phyloP scores from a whole-genome alignment of 35 echinoderm and acorn worm species.

The Ophiothrix spiculata region DNA sequence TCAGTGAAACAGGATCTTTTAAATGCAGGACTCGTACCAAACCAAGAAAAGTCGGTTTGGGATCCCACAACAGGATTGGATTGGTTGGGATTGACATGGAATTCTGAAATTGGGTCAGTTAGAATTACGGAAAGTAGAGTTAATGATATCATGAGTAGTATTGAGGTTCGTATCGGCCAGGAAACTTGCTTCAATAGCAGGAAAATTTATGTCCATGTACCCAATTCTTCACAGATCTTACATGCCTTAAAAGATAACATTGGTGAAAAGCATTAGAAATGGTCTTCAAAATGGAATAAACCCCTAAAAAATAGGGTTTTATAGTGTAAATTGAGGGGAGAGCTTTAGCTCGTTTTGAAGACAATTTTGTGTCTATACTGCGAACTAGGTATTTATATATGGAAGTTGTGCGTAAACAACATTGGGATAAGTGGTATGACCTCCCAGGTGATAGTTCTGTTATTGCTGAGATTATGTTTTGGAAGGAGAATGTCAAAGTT shows the following conservation, averaged over 20 bases:
- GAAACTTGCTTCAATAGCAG: not conserved
- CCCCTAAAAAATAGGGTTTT: no score
- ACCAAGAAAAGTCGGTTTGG: constrained; percentile 31
- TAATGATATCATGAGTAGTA: not conserved
- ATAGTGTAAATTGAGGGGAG: no score
- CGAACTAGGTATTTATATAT: constrained; percentile 19
- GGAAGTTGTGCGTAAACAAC: not conserved
- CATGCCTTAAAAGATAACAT: no score
- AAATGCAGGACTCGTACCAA: constrained; percentile 22
- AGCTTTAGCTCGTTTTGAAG: not conserved
- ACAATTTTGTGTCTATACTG: not conserved
- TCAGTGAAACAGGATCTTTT: constrained; percentile 15
- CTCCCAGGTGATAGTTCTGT: not conserved
- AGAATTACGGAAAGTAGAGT: not conserved
- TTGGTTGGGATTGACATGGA: constrained; percentile 21
- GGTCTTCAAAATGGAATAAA: no score
- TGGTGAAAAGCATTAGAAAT: no score
- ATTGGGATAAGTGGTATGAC: not conserved
- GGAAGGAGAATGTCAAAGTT: not conserved
- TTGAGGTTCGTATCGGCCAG: not conserved
- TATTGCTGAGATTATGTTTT: not conserved
- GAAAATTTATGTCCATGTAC: constrained; percentile 14
- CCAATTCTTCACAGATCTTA: no score
- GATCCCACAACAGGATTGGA: not conserved
- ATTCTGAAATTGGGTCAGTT: not conserved